A percentile compares a stretch with the other conserved stretches of the same genome.
Conservation (phyloP, 2,797 vertebrate genomes). For the Poeciliopsis gracilis region DNA sequence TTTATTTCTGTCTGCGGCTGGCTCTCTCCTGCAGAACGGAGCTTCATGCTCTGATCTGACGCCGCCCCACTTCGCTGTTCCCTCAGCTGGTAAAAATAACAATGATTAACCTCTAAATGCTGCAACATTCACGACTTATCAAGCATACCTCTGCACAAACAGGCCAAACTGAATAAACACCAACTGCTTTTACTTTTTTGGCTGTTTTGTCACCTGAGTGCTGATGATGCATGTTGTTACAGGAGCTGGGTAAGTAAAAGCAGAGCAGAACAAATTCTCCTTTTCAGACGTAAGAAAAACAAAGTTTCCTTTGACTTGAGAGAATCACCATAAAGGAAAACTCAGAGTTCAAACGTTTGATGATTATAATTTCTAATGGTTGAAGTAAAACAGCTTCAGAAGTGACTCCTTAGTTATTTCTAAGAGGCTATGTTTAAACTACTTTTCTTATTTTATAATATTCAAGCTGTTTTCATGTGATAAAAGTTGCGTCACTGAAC, state of each 20-base stretch:
- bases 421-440: neutral
- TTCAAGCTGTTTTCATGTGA: neutral
- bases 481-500: neutral
- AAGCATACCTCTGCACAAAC: neutral
- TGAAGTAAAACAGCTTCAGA: neutral
- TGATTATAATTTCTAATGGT: neutral
- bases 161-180: neutral
- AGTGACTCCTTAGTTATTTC: neutral
- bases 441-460: neutral
- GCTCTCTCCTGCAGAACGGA: constrained; percentile 12
- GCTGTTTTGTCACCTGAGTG: neutral
- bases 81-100: constrained; percentile 15
- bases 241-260: neutral
- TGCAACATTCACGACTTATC: neutral
- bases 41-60: constrained; percentile 54
- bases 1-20: constrained; percentile 60
- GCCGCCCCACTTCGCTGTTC: constrained; percentile 41
- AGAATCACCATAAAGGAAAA: neutral
- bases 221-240: neutral
- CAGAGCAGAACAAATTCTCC: neutral
- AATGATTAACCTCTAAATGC: neutral
- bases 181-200: neutral
- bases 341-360: neutral
- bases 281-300: neutral
- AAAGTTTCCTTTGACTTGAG: neutral